Percentiles rank a stretch among this genome's conserved stretches.
phyloP scores from a whole-genome alignment of 2,888 invertebrate genomes.

The Meliscaeva auricollis region DNA sequence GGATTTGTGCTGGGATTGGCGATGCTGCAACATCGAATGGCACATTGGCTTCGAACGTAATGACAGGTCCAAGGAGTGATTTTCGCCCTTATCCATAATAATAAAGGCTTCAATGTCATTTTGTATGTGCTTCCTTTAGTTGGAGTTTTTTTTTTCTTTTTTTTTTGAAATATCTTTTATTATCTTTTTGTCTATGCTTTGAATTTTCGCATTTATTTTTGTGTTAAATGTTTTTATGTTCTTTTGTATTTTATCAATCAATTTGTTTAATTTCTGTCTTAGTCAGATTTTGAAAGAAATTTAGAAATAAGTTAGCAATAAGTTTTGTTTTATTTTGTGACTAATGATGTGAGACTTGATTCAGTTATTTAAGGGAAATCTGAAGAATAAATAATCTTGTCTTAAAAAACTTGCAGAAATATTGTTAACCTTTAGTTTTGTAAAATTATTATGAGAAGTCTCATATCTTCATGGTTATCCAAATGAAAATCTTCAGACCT shows the following conservation, averaged over 20 bases:
- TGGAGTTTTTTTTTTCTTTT: conserved; percentile 67
- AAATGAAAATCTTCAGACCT: too few relatives aligned
- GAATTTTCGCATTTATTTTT: conserved; percentile 57
- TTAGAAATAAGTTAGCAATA: conserved; percentile 32
- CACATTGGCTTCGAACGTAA: conserved; percentile 69
- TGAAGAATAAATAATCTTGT: too few relatives aligned
- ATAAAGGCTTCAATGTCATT: conserved; percentile 25
- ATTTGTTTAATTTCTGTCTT: too few relatives aligned
- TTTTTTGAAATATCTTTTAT: conserved; percentile 5
- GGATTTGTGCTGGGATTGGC: conserved; percentile 62
- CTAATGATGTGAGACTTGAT: conserved; percentile 49
- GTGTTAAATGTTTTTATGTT: conserved; percentile 42
- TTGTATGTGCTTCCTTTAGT: conserved; percentile 38
- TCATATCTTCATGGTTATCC: too few relatives aligned
- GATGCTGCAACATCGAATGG: conserved; percentile 61
- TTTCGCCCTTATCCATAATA: not conserved
- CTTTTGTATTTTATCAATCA: too few relatives aligned
- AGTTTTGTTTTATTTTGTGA: conserved; percentile 8
- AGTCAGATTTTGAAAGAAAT: conserved; percentile 11
- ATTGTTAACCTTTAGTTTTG: not conserved
- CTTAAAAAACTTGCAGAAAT: too few relatives aligned
- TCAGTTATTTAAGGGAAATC: not conserved
- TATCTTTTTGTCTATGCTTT: conserved; percentile 39
- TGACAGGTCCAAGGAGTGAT: conserved; percentile 44
- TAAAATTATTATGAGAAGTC: too few relatives aligned